Conservation (phyloP, 2,113 vertebrate species). For the Daphoenositta chrysoptera region DNA sequence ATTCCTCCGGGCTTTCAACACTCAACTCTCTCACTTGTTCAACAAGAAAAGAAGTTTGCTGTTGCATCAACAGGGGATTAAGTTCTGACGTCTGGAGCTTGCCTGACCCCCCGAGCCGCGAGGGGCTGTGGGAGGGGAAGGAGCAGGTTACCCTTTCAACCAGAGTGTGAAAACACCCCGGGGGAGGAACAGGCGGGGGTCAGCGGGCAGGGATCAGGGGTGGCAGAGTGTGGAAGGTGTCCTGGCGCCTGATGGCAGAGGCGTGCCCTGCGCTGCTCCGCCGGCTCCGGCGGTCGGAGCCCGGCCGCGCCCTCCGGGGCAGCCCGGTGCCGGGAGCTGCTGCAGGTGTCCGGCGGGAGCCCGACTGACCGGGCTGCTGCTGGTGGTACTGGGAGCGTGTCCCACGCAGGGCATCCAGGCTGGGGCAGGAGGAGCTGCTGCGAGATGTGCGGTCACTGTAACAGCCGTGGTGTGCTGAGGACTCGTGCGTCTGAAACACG, state of each 20-base stretch:
- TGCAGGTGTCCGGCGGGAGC: not conserved
- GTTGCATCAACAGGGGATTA: constrained; percentile 41
- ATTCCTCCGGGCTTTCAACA: not conserved
- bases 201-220: not conserved
- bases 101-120: rapidly evolving
- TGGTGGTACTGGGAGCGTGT: not conserved
- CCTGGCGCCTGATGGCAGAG: not conserved
- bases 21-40: not conserved
- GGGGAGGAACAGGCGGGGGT: not conserved
- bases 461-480: not conserved
- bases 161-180: not conserved
- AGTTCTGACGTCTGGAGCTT: not conserved
- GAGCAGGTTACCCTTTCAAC: not conserved
- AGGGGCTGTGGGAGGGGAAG: not conserved
- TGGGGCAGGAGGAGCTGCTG: not conserved
- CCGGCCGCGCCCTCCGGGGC: not conserved
- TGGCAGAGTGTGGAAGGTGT: not conserved
- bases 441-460: not conserved
- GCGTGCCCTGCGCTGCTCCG: not conserved
- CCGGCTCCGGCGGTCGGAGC: too few species aligned
- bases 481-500: not conserved
- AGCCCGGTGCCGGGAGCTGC: rapidly evolving
- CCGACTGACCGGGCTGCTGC: not conserved
- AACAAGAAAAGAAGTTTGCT: constrained; percentile 18
- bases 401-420: not conserved